Evolutionary conservation across 2,113 vertebrate species (phyloP).

Genomic region (Salminus brasiliensis): DNA sequence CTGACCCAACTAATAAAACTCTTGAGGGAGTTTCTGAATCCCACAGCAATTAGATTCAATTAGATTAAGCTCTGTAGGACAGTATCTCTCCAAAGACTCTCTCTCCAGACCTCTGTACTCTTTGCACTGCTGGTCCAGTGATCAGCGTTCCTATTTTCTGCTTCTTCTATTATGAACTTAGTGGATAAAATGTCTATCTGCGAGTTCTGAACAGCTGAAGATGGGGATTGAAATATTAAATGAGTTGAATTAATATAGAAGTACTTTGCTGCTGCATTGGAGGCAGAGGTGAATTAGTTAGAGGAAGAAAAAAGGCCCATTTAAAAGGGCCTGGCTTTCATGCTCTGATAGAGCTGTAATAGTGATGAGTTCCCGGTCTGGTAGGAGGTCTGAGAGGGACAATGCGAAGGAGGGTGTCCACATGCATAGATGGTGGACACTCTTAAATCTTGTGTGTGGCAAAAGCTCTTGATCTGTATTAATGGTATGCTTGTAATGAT

Average conservation of each 20-base stretch:
- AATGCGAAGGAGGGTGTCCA: not conserved
- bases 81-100: not conserved
- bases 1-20: not conserved
- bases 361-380: not conserved
- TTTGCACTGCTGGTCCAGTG: not conserved
- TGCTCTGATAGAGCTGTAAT: not conserved
- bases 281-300: constrained; percentile 12
- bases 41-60: not conserved
- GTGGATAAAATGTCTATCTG: not conserved
- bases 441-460: not conserved
- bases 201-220: not conserved
- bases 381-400: not conserved
- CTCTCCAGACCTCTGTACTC: not conserved
- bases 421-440: not conserved
- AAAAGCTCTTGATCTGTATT: not conserved
- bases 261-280: not conserved
- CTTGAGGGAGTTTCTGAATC: not conserved
- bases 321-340: not conserved
- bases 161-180: not conserved
- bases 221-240: not conserved
- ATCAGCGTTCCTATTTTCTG: not conserved
- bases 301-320: not conserved
- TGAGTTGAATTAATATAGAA: constrained; percentile 7
- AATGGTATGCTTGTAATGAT: not conserved
- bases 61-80: not conserved